Conservation (phyloP, 2,888 invertebrate genomes). For the Coenonympha glycerion region DNA sequence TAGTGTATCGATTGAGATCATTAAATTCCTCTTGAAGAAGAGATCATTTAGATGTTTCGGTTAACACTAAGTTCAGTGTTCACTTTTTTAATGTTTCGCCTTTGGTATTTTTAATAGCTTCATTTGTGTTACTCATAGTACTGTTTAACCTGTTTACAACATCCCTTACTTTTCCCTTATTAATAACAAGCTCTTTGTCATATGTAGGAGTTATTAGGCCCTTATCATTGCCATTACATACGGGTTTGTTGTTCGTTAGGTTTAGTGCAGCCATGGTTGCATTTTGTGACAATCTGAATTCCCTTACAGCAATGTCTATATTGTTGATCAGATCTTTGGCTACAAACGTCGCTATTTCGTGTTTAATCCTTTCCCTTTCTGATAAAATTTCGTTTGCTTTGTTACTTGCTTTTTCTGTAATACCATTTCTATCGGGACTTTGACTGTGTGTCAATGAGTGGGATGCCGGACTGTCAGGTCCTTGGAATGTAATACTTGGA, state of each 20-base stretch:
- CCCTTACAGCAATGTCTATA: slow-evolving; percentile 61
- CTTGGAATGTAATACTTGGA: slow-evolving; percentile 69
- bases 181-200: slow-evolving; percentile 64
- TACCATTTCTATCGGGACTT: slow-evolving; percentile 52
- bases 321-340: slow-evolving; percentile 68
- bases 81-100: slow-evolving; percentile 20
- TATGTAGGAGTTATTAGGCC: slow-evolving; percentile 61
- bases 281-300: slow-evolving; percentile 63
- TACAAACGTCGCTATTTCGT: slow-evolving; percentile 66
- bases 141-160: slow-evolving; percentile 68
- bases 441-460: slow-evolving; percentile 60
- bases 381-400: slow-evolving; percentile 49
- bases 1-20: slow-evolving; percentile 10
- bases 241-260: slow-evolving; percentile 29
- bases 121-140: slow-evolving; percentile 36
- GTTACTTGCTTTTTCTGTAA: slow-evolving; percentile 44
- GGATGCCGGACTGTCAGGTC: slow-evolving; percentile 67
- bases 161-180: slow-evolving; percentile 68
- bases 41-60: neutral
- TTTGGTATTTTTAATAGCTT: slow-evolving; percentile 18
- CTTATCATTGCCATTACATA: slow-evolving; percentile 52
- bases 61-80: slow-evolving; percentile 28
- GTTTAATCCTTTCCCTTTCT: slow-evolving; percentile 64
- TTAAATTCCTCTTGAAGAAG: neutral
- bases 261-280: slow-evolving; percentile 42